Base-by-base conservation (phyloP, 2,113 vertebrate species). In the Paramisgurnus dabryanus region DNA sequence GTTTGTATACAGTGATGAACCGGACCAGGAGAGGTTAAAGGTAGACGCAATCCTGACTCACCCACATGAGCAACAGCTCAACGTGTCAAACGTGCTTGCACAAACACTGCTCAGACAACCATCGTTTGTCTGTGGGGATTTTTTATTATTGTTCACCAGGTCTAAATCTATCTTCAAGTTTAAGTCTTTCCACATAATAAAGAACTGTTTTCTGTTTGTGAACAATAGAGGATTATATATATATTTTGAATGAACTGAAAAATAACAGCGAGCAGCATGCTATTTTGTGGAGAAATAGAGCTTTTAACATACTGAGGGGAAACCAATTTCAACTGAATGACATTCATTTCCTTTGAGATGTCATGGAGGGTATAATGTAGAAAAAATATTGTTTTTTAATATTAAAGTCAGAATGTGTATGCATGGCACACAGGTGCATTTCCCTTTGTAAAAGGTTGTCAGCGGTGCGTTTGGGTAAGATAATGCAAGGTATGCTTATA, bases 281-380 rank as follows among this genome's bases (percentile, higher is more conserved):
- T 18, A 15, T 74, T 63, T 63, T 72, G 9, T 11, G 17, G 15
- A n/a, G 6, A 47, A 47, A 47, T 7, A 2, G n/a, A 18, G n/a
- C 10, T 43, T 63, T 63, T 43, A 63, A 74, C 12, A 49, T 47
- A 61, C 71, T 49, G 27, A 85, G 53, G 67, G 84, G 82, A 80
- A 83, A 41, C 61, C 80, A 72, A 78, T 84, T 87, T 86, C 74
- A 86, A 70, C 80, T 79, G 85, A 67, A 85, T 84, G 81, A 83
- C 74, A 86, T 87, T 88, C 49, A 88, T 88, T 90, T 91, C 86
- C 83, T 89, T 85, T 83, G 70, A 83, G 81, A 47, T 84, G 84
- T 67, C 69, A 80, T 81, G 0, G 17, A 55, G 84, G 67, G 58
- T 80, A 86, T 79, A 82, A 0, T 22, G 22, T 22, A 80, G 68